Evolutionary conservation across 2,888 invertebrate species (phyloP), one percentile per base, ranked within the genome.

Genomic region (Xanthia togata): DNA sequence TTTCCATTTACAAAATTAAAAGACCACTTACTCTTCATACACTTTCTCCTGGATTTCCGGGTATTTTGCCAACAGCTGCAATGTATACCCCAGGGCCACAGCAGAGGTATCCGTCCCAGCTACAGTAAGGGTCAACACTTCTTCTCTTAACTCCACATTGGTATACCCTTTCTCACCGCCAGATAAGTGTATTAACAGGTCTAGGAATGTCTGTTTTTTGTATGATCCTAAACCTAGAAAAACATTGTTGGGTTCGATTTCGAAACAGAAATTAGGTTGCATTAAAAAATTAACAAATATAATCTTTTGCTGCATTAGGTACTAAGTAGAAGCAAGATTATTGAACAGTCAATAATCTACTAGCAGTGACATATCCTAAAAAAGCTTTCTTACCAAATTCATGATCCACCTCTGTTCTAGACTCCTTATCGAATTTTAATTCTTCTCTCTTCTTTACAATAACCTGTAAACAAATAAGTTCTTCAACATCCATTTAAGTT

Each of bases 21-120:
- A 35, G 2, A 0, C 3, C 4, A 94, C 96, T 94, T 89, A 96
- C 96, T 96, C 96, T 85, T 95, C 78, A 79, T 93, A 93, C 2
- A 95, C 91, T 82, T 92, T 94, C n/a, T 97, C 94, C 87, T 97
- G 97, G 44, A 96, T 88, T 53, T 95, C 91, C 35, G 96, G 97
- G 81, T 97, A 95, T 76, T 94, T 95, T 2, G 93, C 96, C 35
- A 97, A 85, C 70, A 97, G 89, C 84, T 93, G 93, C 64, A 97
- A 83, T 0, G 96, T 94, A 84, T 93, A 96, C 0, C 96, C 95
- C 14, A 94, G 90, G 4, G 93, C 93, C 0, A 95, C 93, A 0
- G 97, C 96, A 1, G 97, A 95, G 0, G 97, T 97, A 70, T 97
- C 96, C 12, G 97, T 96, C 50, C 97, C 97, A 35, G 97, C 97